Evolutionary conservation across 2,888 invertebrate species (phyloP), one percentile per base, ranked within the genome.

Genomic region (Hesperia comma): DNA sequence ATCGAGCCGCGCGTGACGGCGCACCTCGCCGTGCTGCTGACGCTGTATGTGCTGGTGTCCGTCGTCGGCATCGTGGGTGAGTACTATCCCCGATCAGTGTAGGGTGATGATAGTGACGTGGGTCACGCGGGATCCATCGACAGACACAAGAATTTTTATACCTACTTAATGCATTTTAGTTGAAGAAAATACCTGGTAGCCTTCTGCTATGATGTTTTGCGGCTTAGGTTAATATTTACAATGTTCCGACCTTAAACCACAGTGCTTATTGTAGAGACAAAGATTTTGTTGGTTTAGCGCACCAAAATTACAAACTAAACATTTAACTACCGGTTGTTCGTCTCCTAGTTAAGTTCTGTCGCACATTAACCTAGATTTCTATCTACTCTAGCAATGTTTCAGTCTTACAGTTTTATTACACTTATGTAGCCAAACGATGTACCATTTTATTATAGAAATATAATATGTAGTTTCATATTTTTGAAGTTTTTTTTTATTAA

Each of bases 21-120:
- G 64, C 88, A 81, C 63, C 68, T 90, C 67, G 86, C 84, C 68
- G 79, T 88, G 41, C 86, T 92, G 66, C 79, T 91, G 60, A 85
- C 83, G 26, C 82, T 92, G 33, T 92, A 93, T 79, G 88, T 90
- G 71, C 85, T 93, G 72, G 91, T 93, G 70, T 87, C 91, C 63
- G 79, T 92, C 74, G 80, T 91, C 37, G 92, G 93, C 43, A 86
- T 92, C 57, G 79, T 92, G 69, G 92, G 93, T 91, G 69, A n/a
- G n/a, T n/a, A n/a, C n/a, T n/a, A n/a, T n/a, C 7, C n/a, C n/a
- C 32, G 6, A 7, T 33, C 1, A 6, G 92, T 91, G 91, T 87
- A 82, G 80, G 84, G 81, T 83, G 92, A 92, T 84, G 78, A 68
- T 69, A 90, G 86, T 76, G 88, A 85, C 67, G 79, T 75, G 75